Evolutionary conservation across 2,797 vertebrate species (phyloP).

Genomic region (Tarsius wallacei): DNA sequence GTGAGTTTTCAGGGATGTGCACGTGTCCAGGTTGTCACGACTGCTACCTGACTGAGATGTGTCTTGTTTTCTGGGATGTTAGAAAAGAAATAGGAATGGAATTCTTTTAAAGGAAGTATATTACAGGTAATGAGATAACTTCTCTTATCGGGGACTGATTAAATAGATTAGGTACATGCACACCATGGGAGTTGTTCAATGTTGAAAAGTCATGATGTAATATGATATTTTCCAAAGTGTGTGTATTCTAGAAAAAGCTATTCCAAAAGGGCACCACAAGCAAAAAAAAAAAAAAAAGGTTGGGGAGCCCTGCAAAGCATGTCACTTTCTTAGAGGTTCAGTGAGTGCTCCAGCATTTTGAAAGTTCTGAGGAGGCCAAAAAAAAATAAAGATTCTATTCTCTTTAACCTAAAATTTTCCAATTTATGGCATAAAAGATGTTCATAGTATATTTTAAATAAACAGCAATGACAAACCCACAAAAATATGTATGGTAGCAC

Average conservation of each 20-base stretch:
- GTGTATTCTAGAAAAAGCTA: background rate
- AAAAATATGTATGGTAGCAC: background rate
- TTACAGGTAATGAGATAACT: background rate
- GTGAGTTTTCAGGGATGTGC: background rate
- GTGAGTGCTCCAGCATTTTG: background rate
- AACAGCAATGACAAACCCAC: background rate
- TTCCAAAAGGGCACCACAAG: background rate
- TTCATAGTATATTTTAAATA: background rate
- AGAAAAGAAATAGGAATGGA: background rate
- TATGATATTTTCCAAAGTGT: background rate
- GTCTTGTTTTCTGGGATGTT: background rate
- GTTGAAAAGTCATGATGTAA: background rate
- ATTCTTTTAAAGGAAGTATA: background rate
- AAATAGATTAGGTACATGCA: background rate
- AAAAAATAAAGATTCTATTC: background rate
- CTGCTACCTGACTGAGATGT: background rate
- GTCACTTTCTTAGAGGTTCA: background rate
- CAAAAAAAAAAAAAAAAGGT: background rate
- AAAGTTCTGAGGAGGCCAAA: background rate
- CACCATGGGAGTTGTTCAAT: background rate
- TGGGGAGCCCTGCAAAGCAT: background rate
- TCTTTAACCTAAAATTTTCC: background rate
- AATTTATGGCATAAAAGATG: background rate
- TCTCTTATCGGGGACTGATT: background rate
- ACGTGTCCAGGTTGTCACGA: background rate